A percentile compares a stretch with the other conserved stretches of the same genome.
These are phyloP conservation scores for Platyura marginata DNA, from an alignment of 1,140 invertebrate species.

Conservation along the genomic window DNA sequence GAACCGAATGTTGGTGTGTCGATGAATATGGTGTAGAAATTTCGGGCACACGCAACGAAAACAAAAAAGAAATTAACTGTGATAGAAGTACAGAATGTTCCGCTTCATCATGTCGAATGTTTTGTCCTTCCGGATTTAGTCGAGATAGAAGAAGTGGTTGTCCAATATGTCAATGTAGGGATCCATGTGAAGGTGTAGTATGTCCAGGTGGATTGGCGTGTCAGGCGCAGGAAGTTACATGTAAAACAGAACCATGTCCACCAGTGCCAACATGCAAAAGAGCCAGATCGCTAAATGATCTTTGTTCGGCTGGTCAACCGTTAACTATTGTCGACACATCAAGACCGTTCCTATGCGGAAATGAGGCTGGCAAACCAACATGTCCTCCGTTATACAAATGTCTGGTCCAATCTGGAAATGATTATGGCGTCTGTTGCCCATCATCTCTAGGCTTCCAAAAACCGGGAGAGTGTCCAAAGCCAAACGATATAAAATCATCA, in stretches of 20 bases:
- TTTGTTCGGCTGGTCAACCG: constrained; percentile 61
- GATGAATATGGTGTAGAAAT: constrained; percentile 58
- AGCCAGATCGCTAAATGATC: constrained; percentile 47
- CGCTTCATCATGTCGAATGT: constrained; percentile 68
- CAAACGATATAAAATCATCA: constrained; percentile 21
- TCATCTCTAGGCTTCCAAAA: constrained; percentile 51
- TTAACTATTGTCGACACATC: constrained; percentile 58
- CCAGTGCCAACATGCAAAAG: constrained; percentile 66
- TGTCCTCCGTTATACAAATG: constrained; percentile 67
- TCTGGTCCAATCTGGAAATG: constrained; percentile 53
- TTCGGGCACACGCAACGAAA: constrained; percentile 48
- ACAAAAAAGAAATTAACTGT: constrained; percentile 45
- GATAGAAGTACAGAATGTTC: constrained; percentile 40
- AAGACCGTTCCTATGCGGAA: constrained; percentile 65
- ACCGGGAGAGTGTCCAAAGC: constrained; percentile 48
- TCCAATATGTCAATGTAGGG: constrained; percentile 57
- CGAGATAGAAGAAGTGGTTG: constrained; percentile 40
- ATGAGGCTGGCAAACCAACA: constrained; percentile 53
- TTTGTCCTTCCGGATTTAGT: constrained; percentile 65
- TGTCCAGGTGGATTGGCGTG: constrained; percentile 58
- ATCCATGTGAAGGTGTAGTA: constrained; percentile 53
- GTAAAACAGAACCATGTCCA: constrained; percentile 56
- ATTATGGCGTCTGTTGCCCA: constrained; percentile 77
- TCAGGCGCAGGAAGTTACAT: constrained; percentile 58
- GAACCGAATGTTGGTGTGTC: constrained; percentile 59